Percentiles rank a stretch among this genome's conserved stretches.
These are phyloP conservation scores for Taxidea taxus DNA, from an alignment of 2,113 vertebrate genomes.

Conservation along the genomic window DNA sequence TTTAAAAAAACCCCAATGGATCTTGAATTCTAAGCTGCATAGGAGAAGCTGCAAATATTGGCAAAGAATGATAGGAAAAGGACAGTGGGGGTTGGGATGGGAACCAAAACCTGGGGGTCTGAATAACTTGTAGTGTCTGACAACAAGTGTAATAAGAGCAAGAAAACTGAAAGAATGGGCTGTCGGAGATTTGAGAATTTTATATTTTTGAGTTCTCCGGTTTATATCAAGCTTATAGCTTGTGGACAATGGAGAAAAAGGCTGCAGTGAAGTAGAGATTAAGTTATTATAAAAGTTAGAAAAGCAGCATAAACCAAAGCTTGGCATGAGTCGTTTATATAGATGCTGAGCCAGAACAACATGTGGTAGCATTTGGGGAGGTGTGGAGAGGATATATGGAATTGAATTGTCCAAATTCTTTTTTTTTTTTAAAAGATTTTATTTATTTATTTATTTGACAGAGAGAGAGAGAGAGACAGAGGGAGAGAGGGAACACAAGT, in stretches of 20 bases:
- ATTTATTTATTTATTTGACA: too few species aligned
- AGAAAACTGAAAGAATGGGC: not conserved
- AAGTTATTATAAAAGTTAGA: not conserved
- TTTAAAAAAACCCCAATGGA: too few species aligned
- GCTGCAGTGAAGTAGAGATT: not conserved
- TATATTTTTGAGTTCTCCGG: not conserved
- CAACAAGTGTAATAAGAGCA: not conserved
- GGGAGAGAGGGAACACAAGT: too few species aligned
- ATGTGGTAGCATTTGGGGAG: too few species aligned
- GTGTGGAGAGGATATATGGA: accelerated
- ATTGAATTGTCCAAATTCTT: not conserved
- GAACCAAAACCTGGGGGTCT: not conserved
- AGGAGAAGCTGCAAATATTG: not conserved
- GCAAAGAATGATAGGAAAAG: not conserved
- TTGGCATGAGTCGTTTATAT: not conserved
- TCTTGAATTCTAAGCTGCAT: not conserved
- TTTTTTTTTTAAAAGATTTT: too few species aligned
- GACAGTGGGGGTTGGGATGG: not conserved
- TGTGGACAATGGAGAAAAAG: not conserved
- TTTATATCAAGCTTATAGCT: not conserved
- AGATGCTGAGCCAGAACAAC: not conserved
- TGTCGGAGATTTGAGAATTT: not conserved
- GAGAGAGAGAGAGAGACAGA: too few species aligned
- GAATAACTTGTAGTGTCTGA: not conserved
- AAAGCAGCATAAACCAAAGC: not conserved